phyloP scores from a whole-genome alignment of 2,797 vertebrate species.

The Poeciliopsis paucimaculata region DNA sequence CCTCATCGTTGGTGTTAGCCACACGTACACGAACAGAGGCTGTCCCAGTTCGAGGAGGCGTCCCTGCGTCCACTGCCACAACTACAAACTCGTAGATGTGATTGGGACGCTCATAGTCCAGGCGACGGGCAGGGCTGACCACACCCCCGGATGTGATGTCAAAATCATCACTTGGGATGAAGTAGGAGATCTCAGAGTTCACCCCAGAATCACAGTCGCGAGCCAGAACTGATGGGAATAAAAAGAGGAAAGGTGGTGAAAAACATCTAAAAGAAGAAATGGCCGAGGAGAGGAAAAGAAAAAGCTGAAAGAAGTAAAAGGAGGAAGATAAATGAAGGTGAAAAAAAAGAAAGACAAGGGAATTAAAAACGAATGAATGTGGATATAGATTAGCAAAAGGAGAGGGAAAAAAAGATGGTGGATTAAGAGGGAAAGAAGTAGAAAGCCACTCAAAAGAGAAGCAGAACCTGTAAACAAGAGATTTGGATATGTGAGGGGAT shows the following conservation, averaged over 20 bases:
- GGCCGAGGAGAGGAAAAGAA: not conserved
- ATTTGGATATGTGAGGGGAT: not conserved
- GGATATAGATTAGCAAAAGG: not conserved
- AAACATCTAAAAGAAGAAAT: not conserved
- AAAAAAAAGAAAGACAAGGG: not conserved
- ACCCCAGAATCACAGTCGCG: slow-evolving; percentile 88
- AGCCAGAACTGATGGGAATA: slow-evolving; percentile 77
- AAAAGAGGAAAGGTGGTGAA: not conserved
- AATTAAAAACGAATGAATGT: not conserved
- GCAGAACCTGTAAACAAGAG: not conserved
- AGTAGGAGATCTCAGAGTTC: slow-evolving; percentile 88
- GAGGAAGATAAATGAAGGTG: not conserved
- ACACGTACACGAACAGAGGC: slow-evolving; percentile 86
- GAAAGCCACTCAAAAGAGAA: not conserved
- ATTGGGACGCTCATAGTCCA: slow-evolving; percentile 88
- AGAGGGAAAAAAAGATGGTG: not conserved
- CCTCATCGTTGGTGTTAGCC: slow-evolving; percentile 87
- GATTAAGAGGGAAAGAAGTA: not conserved
- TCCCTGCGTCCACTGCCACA: slow-evolving; percentile 87
- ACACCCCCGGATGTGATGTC: slow-evolving; percentile 84
- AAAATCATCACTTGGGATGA: slow-evolving; percentile 85
- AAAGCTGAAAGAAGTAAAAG: not conserved
- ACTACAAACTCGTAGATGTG: slow-evolving; percentile 91
- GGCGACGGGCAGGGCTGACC: slow-evolving; percentile 81
- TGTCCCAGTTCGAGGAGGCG: slow-evolving; percentile 85